Conservation (phyloP, 2,797 vertebrate genomes). For the Meda fulgida region DNA sequence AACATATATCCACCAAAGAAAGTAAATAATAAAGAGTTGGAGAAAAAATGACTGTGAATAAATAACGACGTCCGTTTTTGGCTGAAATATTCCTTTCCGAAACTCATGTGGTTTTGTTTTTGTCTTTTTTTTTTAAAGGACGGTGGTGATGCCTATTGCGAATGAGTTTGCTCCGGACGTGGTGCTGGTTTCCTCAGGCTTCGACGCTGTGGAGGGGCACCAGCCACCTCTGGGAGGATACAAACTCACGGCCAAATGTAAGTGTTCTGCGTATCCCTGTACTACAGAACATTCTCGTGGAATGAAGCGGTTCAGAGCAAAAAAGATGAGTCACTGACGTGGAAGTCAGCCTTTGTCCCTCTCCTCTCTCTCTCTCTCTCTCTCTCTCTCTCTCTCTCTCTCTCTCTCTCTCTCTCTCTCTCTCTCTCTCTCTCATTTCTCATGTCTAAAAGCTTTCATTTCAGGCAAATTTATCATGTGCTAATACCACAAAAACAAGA, state of each 20-base stretch:
- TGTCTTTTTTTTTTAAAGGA: constrained; percentile 73
- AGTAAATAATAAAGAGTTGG: neutral
- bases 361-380: constrained; percentile 8
- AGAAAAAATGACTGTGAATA: neutral
- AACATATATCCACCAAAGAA: neutral
- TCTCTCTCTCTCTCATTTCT: constrained; percentile 38
- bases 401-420: no score
- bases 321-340: constrained; percentile 48
- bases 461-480: constrained; percentile 43
- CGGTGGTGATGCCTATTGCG: constrained; percentile 95
- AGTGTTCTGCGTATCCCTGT: constrained; percentile 65
- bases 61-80: neutral
- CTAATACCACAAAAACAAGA: constrained; percentile 51
- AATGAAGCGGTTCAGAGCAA: constrained; percentile 21
- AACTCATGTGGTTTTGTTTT: neutral
- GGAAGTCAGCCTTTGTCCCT: constrained; percentile 22
- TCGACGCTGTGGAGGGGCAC: constrained; percentile 94
- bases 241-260: constrained; percentile 92
- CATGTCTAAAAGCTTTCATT: constrained; percentile 48
- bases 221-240: constrained; percentile 92
- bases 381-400: no score
- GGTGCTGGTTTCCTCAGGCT: constrained; percentile 94
- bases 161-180: constrained; percentile 92
- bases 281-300: constrained; percentile 1
- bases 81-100: neutral